Percentiles rank a stretch among this genome's conserved stretches.
Conservation (phyloP, 1,140 invertebrate species). For the Ips nitidus region DNA sequence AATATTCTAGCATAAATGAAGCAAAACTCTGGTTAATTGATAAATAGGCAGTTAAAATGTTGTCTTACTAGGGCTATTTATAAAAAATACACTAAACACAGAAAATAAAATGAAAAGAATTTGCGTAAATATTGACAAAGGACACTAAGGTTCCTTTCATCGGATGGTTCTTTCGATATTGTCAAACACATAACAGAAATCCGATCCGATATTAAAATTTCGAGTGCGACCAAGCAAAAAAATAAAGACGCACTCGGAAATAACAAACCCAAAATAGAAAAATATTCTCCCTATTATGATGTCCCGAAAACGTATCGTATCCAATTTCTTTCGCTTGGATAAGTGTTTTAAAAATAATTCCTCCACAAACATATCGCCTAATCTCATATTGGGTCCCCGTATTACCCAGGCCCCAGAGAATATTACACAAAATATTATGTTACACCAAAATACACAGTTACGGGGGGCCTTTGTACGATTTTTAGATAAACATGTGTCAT, state of each 20-base stretch:
- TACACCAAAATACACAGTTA: constrained; percentile 36
- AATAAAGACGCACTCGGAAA: constrained; percentile 17
- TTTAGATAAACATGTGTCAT: constrained; percentile 39
- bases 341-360: constrained; percentile 37
- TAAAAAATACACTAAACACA: too few relatives aligned
- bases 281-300: constrained; percentile 22
- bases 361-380: constrained; percentile 35
- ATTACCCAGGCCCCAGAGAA: constrained; percentile 25
- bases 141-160: too few relatives aligned
- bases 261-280: constrained; percentile 23
- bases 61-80: too few relatives aligned
- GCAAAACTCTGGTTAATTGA: too few relatives aligned
- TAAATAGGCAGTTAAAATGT: too few relatives aligned
- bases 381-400: constrained; percentile 28
- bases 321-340: constrained; percentile 33
- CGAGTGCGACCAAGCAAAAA: constrained; percentile 20
- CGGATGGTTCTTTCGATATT: too few relatives aligned
- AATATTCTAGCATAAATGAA: too few relatives aligned
- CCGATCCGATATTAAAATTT: neutral
- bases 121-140: too few relatives aligned
- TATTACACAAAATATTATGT: constrained; percentile 40
- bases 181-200: too few relatives aligned
- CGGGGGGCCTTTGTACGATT: constrained; percentile 32
- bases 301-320: constrained; percentile 16
- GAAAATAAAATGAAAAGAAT: too few relatives aligned